Evolutionary conservation across 2,797 vertebrate species (phyloP), one percentile per base, ranked within the genome.

Genomic region (Thunnus albacares): DNA sequence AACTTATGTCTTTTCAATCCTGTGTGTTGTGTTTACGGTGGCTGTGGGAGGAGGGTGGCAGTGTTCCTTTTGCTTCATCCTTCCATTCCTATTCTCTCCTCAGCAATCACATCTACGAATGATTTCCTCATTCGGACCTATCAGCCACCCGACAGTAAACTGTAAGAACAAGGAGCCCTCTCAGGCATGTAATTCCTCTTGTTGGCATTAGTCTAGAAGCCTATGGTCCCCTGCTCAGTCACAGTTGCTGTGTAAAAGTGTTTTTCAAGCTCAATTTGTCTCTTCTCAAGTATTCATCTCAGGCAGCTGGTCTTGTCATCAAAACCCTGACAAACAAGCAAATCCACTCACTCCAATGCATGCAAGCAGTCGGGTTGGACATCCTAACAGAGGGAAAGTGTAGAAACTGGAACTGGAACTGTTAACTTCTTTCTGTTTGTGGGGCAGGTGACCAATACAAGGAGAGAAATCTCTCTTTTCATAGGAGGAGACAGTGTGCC

Each of bases 401-500:
- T 2, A 43, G 38, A 56, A 65, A 56, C 14, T 47, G 58, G 30
- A 24, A 47, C 66, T 30, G 38, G 49, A 78, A 70, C 74, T 61
- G 73, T 60, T 67, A 24, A 68, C 72, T 61, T 51, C 69, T 47
- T 22, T 57, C 24, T 62, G 55, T 82, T 38, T 38, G 70, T 67
- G 57, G 55, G 41, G 61, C 85, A 85, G 77, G 84, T 75, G 87
- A 91, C 22, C 33, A 15, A 75, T 43, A 67, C 13, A 11, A 67
- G 53, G 65, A 81, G 75, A 90, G 73, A 82, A 81, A 91, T 88
- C 61, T 72, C 64, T 82, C 86, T 84, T 81, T 87, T 89, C 81
- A 86, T 79, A 13, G 55, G 78, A 83, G 76, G 80, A 83, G 91
- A 90, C 90, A 90, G 84, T 82, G 89, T 86, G 82, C 73, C 92